Evolutionary conservation across 2,113 vertebrate species (phyloP), one percentile per base, ranked within the genome.

Genomic region (Ctenodactylus gundi): DNA sequence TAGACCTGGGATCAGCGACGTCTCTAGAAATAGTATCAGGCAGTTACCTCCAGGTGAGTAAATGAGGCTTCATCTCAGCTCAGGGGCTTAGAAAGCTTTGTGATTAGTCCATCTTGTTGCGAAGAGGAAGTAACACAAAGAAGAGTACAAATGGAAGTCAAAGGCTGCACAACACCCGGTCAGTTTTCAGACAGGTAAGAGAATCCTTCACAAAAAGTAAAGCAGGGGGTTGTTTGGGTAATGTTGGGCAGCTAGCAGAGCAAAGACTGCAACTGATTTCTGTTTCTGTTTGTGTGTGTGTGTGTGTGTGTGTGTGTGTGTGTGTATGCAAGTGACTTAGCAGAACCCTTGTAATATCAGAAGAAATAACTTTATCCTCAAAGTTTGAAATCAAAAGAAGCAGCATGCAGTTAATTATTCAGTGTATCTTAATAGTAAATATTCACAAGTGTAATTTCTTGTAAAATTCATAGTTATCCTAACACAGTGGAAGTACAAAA

Each of bases 11-110:
- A 95, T 92, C 92, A 75, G 92, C 92, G 72, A 36, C 18, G 53
- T 91, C 97, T 97, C 88, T 90, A 90, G 81, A 92, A 97, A 97
- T 94, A 96, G 92, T 39, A 90, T 55, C 93, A 97, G 94, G 78
- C 85, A 73, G 81, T 82, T 70, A 91, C 86, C 93, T 92, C 53
- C 90, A 86, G 93, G 93, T 90, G 64, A 90, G 90, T 91, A 85
- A 95, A 95, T 55, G 51, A 94, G 85, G 90, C 90, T 97, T 93
- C 95, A 64, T 97, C 85, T 93, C 87, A 39, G 81, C 65, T 55
- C 94, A 11, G 34, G 17, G 85, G 77, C 91, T 97, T 95, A 85
- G 87, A 96, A 97, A 95, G 85, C 84, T 78, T 85, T 76, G 53
- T 49, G 65, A 92, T 94, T 85, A 94, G 70, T 57, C n/a, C 8